These are phyloP conservation scores for Cheilosia vernalis DNA, from an alignment of 2,888 invertebrate genomes.

Conservation along the genomic window DNA sequence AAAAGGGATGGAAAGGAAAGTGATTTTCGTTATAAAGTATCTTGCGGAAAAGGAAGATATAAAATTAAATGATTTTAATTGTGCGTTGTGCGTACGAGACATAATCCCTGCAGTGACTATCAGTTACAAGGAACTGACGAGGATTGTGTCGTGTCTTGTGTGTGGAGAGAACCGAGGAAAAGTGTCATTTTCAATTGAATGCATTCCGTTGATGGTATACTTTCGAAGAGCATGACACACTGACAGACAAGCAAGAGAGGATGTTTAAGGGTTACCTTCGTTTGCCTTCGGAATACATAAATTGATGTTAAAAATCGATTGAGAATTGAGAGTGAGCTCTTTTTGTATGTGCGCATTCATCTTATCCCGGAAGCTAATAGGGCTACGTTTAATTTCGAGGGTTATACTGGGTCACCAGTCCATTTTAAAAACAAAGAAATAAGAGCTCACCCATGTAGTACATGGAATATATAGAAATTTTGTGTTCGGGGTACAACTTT, in stretches of 20 bases:
- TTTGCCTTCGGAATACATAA: too few species aligned
- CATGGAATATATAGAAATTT: too few species aligned
- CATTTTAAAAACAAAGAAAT: too few species aligned
- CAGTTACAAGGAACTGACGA: slow-evolving; percentile 22
- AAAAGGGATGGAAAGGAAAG: slow-evolving; percentile 65
- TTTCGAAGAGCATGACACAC: not conserved
- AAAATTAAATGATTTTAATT: slow-evolving; percentile 71
- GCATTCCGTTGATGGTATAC: slow-evolving; percentile 15
- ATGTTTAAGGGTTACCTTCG: too few species aligned
- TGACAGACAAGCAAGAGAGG: not conserved
- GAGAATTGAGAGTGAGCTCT: too few species aligned
- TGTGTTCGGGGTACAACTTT: too few species aligned
- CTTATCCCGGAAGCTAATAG: too few species aligned
- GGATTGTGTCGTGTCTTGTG: not conserved
- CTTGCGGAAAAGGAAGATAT: slow-evolving; percentile 74
- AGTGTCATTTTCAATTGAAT: slow-evolving; percentile 30
- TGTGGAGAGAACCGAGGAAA: not conserved
- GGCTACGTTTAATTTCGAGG: too few species aligned
- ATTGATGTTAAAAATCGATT: too few species aligned
- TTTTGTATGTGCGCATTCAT: too few species aligned
- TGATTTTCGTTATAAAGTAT: slow-evolving; percentile 56
- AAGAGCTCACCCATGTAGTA: too few species aligned
- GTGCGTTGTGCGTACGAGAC: not conserved
- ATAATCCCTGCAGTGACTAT: slow-evolving; percentile 10
- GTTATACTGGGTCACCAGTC: too few species aligned